These are phyloP conservation scores for Orthosia cruda DNA, from an alignment of 2,888 invertebrate species.

Conservation along the genomic window DNA sequence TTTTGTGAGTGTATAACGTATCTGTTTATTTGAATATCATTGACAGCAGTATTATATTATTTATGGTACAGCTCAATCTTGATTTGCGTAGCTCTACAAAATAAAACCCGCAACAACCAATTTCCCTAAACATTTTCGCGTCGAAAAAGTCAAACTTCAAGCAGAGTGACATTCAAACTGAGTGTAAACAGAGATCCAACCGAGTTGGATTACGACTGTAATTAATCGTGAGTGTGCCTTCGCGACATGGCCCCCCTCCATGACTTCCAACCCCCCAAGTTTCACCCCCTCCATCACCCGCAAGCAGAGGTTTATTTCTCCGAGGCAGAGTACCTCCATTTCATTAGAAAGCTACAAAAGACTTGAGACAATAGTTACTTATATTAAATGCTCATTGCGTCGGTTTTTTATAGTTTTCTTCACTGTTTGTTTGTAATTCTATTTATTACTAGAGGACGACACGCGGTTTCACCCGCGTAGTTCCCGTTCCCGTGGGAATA, in stretches of 20 bases:
- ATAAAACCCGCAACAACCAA: neutral
- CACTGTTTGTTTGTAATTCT: conserved; percentile 51
- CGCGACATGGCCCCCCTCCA: conserved; percentile 68
- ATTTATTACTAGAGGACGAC: no score
- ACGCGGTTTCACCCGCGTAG: no score
- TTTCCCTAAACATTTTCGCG: conserved; percentile 5
- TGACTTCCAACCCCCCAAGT: neutral
- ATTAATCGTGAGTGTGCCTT: conserved; percentile 81
- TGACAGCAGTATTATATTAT: no score
- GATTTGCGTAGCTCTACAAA: neutral
- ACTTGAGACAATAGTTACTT: conserved; percentile 65
- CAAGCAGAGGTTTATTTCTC: conserved; percentile 73
- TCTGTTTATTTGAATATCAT: no score
- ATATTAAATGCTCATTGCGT: conserved; percentile 69
- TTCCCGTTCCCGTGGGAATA: no score
- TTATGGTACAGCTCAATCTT: no score
- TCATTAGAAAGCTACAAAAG: conserved; percentile 79
- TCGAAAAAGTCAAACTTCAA: conserved; percentile 41
- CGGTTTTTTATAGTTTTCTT: conserved; percentile 52
- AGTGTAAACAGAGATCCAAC: conserved; percentile 57
- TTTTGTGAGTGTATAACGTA: no score
- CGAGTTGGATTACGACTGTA: conserved; percentile 77
- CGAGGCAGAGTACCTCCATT: conserved; percentile 75
- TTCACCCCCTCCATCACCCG: conserved; percentile 19
- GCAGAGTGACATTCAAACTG: conserved; percentile 48